These are phyloP conservation scores for Condylura cristata DNA, from an alignment of 2,113 vertebrate genomes.

Conservation along the genomic window DNA sequence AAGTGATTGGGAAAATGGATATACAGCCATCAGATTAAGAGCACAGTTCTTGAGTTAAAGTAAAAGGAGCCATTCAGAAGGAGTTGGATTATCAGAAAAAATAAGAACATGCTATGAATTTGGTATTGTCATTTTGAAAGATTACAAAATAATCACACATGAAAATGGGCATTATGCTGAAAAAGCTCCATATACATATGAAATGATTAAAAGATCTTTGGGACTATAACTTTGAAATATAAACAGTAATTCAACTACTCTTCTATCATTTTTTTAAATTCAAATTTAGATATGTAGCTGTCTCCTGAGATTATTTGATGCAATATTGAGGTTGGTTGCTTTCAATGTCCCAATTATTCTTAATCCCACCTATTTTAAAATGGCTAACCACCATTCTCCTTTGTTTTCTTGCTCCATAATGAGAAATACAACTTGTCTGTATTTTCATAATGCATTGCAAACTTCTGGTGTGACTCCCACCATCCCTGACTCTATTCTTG, in stretches of 20 bases:
- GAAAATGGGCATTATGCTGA: background rate
- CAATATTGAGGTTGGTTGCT: background rate
- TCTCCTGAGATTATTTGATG: background rate
- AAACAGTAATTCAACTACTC: background rate
- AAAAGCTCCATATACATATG: background rate
- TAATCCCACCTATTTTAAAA: background rate
- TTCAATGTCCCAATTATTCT: background rate
- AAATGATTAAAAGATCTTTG: background rate
- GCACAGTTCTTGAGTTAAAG: background rate
- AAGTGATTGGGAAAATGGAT: background rate
- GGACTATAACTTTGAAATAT: background rate
- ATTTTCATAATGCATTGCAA: background rate
- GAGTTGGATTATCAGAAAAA: background rate
- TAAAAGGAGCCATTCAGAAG: background rate
- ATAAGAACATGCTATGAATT: background rate
- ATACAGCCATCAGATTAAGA: background rate
- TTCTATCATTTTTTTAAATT: background rate
- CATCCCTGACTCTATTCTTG: background rate
- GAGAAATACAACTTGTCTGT: background rate
- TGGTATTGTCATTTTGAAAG: background rate
- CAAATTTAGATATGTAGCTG: background rate
- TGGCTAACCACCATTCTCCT: background rate
- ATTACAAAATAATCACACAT: background rate
- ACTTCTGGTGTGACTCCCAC: no score
- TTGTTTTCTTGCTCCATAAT: background rate